These are phyloP conservation scores for Apodemus agrarius DNA, from an alignment of 2,797 vertebrate genomes.

Conservation along the genomic window DNA sequence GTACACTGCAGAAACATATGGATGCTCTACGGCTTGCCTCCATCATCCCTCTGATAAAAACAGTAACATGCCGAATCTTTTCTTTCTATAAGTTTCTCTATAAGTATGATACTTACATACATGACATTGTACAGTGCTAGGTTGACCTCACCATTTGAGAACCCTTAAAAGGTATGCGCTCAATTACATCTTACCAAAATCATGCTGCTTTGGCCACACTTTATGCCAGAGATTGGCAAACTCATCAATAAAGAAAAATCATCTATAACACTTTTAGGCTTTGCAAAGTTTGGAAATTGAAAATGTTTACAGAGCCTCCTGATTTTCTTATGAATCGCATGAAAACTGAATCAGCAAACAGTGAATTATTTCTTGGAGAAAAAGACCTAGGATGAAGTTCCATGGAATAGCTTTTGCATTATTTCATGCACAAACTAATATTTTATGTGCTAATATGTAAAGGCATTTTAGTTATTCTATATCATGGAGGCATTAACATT, in stretches of 20 bases:
- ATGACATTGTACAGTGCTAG: background rate
- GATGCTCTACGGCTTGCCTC: background rate
- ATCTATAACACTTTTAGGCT: background rate
- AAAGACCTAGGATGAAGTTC: background rate
- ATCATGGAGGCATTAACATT: background rate
- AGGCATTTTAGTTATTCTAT: background rate
- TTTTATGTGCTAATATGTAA: background rate
- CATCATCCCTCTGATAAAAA: background rate
- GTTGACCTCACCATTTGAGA: background rate
- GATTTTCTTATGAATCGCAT: background rate
- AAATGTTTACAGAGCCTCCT: background rate
- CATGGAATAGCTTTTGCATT: background rate
- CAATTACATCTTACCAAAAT: conserved; percentile 10
- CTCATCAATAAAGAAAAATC: background rate
- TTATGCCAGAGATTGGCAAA: background rate
- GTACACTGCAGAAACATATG: background rate
- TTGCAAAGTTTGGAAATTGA: background rate
- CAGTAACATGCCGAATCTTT: background rate
- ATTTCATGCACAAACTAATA: background rate
- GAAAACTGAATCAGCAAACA: background rate
- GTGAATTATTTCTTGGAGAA: background rate
- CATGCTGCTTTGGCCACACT: background rate
- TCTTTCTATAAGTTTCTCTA: background rate
- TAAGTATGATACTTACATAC: background rate
- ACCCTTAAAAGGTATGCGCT: background rate